Base-by-base conservation (phyloP, 2,113 vertebrate genomes). In the Vidua macroura region DNA sequence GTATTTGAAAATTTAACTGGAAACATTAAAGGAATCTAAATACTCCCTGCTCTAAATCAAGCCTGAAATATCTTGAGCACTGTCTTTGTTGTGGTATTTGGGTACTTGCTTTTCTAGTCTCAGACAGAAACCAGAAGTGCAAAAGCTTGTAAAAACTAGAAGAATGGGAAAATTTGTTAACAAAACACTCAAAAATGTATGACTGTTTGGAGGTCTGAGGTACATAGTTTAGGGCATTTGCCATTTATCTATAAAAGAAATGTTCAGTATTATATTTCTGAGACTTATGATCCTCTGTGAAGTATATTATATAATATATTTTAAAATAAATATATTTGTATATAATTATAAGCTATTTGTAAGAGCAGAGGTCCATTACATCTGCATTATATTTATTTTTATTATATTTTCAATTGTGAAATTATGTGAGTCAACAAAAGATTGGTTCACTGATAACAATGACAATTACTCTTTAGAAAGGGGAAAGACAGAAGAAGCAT, bases 11-110 rank as follows among this genome's bases (percentile, higher is more conserved):
- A 46, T 67, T 41, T 72, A 44, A 73, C 24, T 59, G 63, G 25
- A 67, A 90, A n/a, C 30, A 20, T 96, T 74, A 81, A 60, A 86
- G 78, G 28, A 82, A 69, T 73, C 74, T 91, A 55, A 87, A 87
- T 69, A 62, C 11, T 79, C 95, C 58, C 81, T 91, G 66, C 25
- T 91, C 53, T 92, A 82, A 89, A 85, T 91, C 77, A 89, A 73
- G 81, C 33, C 62, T 89, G 84, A 95, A 75, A 46, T 87, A 87
- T 85, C 64, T 91, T 60, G 35, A 84, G 49, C n/a, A 53, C n/a
- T 78, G 52, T 46, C 83, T 96, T 95, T 92, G 52, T 84, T 73
- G 83, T 87, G 89, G 70, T 82, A 73, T 89, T 93, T 79, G 79
- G 41, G n/a, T 90, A 79, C 77, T 92, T 75, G 73, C 30, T 37